Percentiles rank a stretch among this genome's conserved stretches.
Conservation (phyloP, 92 coral and sea anemone species). For the Epizoanthus illoricatus region DNA sequence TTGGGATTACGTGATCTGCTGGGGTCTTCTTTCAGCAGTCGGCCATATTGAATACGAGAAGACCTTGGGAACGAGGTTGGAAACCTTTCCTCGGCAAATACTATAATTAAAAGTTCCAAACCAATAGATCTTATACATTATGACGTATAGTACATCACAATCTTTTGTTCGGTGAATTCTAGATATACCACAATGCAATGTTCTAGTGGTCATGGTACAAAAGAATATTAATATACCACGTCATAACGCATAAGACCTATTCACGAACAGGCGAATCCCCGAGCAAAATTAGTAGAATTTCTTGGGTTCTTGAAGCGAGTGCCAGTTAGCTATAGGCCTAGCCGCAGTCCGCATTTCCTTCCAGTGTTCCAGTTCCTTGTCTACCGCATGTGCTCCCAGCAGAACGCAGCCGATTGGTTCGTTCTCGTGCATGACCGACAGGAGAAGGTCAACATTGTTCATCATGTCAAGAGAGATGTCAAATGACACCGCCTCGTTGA, state of each 20-base stretch:
- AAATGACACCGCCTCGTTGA: slow-evolving; percentile 90
- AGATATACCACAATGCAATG: neutral
- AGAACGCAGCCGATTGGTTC: slow-evolving; percentile 85
- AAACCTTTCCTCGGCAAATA: too few species aligned
- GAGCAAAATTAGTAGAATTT: slow-evolving; percentile 55
- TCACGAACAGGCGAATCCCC: neutral
- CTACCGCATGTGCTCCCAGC: slow-evolving; percentile 79
- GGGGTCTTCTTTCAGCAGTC: too few species aligned
- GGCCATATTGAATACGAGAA: too few species aligned
- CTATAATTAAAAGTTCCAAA: too few species aligned
- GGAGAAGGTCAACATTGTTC: slow-evolving; percentile 69
- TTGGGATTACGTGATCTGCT: neutral
- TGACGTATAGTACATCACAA: too few species aligned
- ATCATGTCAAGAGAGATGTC: slow-evolving; percentile 75
- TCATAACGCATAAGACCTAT: neutral
- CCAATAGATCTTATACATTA: too few species aligned
- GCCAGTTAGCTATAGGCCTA: slow-evolving; percentile 90
- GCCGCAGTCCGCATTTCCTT: slow-evolving; percentile 71
- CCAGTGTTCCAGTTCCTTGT: slow-evolving; percentile 80
- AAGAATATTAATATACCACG: neutral
- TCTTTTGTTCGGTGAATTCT: too few species aligned
- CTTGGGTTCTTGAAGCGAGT: slow-evolving; percentile 79
- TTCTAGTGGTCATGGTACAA: neutral
- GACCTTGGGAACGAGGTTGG: too few species aligned
- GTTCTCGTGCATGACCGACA: slow-evolving; percentile 93